Conservation (phyloP, 2,797 vertebrate genomes). For the Urosaurus nigricauda region DNA sequence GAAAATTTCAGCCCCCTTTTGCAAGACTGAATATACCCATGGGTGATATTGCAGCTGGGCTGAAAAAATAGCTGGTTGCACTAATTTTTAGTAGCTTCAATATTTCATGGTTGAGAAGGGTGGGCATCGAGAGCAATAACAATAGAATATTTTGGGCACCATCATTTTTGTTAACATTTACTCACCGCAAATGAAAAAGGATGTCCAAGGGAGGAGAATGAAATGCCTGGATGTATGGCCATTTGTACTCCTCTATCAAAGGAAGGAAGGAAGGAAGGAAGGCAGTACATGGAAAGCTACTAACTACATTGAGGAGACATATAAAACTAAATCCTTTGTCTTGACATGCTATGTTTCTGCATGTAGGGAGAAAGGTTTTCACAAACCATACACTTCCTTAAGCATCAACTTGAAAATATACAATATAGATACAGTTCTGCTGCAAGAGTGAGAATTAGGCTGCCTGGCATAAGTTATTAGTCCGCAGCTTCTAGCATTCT, state of each 20-base stretch:
- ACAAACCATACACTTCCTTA: neutral
- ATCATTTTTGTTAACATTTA: conserved; percentile 62
- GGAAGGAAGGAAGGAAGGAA: no score
- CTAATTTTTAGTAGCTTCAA: conserved; percentile 66
- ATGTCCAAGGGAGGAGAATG: conserved; percentile 44
- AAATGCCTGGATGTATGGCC: neutral
- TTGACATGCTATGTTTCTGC: neutral
- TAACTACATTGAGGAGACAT: neutral
- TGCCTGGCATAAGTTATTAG: no score
- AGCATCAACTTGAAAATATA: neutral
- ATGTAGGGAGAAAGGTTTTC: neutral
- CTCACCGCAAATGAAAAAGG: conserved; percentile 47
- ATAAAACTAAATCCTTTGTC: neutral
- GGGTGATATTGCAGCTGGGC: conserved; percentile 55
- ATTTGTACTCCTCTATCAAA: neutral
- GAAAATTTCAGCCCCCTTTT: conserved; percentile 61
- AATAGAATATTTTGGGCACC: conserved; percentile 59
- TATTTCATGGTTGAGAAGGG: conserved; percentile 61
- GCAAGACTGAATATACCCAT: conserved; percentile 53
- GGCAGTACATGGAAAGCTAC: neutral
- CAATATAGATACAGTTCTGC: neutral
- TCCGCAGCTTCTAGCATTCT: no score
- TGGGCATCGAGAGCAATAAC: conserved; percentile 58
- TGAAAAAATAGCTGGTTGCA: conserved; percentile 59
- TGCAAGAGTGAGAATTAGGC: no score